Base-by-base conservation (phyloP, 2,888 invertebrate genomes). In the Maniola hyperantus region DNA sequence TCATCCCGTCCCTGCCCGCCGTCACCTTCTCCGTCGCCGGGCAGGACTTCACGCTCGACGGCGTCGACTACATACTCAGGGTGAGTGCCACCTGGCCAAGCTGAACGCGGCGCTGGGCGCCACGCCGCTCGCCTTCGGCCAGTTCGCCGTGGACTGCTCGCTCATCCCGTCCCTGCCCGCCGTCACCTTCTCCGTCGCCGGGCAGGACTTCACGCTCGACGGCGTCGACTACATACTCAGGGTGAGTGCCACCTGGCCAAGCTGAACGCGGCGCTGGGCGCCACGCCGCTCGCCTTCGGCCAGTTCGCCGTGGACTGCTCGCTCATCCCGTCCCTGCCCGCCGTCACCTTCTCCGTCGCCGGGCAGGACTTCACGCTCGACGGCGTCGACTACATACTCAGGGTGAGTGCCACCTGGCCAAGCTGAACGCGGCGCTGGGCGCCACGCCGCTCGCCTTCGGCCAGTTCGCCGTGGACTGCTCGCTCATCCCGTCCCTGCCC, bases 81-180 rank as follows among this genome's bases (percentile, higher is more conserved):
- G 95, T 26, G 26, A 26, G 26, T 26, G 2, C 26, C 26, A 2
- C 26, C 85, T 98, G 67, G 92, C 93, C 58, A 93, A 93, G n/a
- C 95, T 99, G 65, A 99, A 99, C 89, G 89, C 95, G 81, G 94
- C 94, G 61, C 95, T 97, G 72, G 97, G 97, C 46, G 97, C 95
- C 51, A 97, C 97, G 60, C 96, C 97, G 26, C 91, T 99, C 68
- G 89, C 96, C 18, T 95, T 95, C 71, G 99, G 99, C 60, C 97
- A 98, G 93, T 97, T 95, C 83, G 83, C 94, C 73, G 89, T 99
- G 59, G 95, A 96, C 85, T 99, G 99, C 90, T 88, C 92, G 71
- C 88, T 95, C 60, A 95, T 99, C 74, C 95, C 97, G 5, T 88
- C 90, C 7, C 93, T 99, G 79, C 99, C 99, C 1, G 84, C 88